A percentile compares a stretch with the other conserved stretches of the same genome.
phyloP scores from a whole-genome alignment of 2,113 vertebrate species.

The Pluvianellus socialis region DNA sequence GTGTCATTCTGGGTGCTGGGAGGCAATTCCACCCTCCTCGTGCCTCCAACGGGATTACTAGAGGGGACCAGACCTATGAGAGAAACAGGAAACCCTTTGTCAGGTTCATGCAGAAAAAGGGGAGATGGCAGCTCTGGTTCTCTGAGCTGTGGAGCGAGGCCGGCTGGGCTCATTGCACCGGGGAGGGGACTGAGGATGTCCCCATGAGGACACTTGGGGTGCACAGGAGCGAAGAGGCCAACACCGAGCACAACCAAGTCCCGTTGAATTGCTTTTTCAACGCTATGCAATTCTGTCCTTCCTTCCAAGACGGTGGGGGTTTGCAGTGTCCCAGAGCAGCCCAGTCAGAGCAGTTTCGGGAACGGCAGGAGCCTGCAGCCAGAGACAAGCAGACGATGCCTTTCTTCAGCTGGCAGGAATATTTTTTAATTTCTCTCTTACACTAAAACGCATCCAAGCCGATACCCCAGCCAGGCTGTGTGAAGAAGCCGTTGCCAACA shows the following conservation, averaged over 20 bases:
- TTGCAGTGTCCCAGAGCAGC: not conserved
- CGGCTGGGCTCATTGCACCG: not conserved
- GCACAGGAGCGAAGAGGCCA: not conserved
- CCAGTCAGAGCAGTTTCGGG: not conserved
- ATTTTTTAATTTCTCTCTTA: not conserved
- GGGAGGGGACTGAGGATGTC: not conserved
- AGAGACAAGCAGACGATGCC: not conserved
- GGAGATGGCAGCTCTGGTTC: not conserved
- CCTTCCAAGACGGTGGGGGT: not conserved
- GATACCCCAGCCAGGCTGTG: not conserved
- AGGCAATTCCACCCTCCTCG: not conserved
- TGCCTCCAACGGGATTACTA: not conserved
- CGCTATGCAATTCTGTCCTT: not conserved
- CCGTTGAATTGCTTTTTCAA: rapidly evolving
- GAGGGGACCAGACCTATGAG: not conserved
- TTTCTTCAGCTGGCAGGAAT: not conserved
- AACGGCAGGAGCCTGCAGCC: not conserved
- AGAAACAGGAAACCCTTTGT: not conserved
- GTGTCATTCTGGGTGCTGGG: not conserved
- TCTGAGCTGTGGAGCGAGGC: not conserved
- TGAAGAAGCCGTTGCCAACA: not conserved
- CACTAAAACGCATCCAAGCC: not conserved
- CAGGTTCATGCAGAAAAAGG: not conserved
- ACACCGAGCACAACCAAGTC: rapidly evolving
- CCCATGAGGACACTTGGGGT: not conserved